A percentile compares a stretch with the other conserved stretches of the same genome.
Evolutionary conservation across 2,113 vertebrate genomes (phyloP).

Genomic region (Gulo gulo): DNA sequence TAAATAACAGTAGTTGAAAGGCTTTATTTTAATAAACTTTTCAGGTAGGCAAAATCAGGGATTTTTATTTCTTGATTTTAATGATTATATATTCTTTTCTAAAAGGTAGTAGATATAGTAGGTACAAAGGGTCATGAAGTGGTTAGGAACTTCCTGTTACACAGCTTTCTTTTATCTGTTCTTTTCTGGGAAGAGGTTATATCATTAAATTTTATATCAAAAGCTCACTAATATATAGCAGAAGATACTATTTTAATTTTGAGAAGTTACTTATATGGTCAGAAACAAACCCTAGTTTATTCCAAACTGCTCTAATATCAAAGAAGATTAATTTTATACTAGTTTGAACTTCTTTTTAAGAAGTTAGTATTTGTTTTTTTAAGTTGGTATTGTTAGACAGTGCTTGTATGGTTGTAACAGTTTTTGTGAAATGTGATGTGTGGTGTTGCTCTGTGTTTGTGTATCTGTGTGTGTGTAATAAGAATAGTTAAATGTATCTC

Average conservation of each 20-base stretch:
- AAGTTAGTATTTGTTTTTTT: slow-evolving; percentile 38
- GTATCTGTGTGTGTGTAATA: background rate
- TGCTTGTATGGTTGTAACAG: slow-evolving; percentile 56
- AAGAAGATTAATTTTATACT: slow-evolving; percentile 31
- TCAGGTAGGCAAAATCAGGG: background rate
- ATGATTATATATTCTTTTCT: background rate
- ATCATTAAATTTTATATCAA: slow-evolving; percentile 11
- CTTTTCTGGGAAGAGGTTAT: slow-evolving; percentile 38
- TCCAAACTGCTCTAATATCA: background rate
- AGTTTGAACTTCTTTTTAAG: slow-evolving; percentile 6
- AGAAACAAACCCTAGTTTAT: slow-evolving; percentile 47
- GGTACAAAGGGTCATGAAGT: slow-evolving; percentile 15
- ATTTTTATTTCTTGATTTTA: slow-evolving; percentile 46
- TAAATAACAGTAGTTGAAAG: slow-evolving; percentile 43
- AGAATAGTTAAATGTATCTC: slow-evolving; percentile 65
- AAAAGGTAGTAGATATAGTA: slow-evolving; percentile 44
- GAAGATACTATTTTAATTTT: slow-evolving; percentile 50
- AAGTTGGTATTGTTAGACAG: slow-evolving; percentile 48
- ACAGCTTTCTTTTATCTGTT: slow-evolving; percentile 48
- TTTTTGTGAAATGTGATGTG: slow-evolving; percentile 48
- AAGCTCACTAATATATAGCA: slow-evolving; percentile 26
- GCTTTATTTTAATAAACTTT: slow-evolving; percentile 52
- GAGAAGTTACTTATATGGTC: background rate
- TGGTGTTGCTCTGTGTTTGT: slow-evolving; percentile 49
- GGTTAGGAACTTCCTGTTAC: slow-evolving; percentile 29